These are phyloP conservation scores for Hofmannophila pseudospretella DNA, from an alignment of 2,888 invertebrate species.

Conservation along the genomic window DNA sequence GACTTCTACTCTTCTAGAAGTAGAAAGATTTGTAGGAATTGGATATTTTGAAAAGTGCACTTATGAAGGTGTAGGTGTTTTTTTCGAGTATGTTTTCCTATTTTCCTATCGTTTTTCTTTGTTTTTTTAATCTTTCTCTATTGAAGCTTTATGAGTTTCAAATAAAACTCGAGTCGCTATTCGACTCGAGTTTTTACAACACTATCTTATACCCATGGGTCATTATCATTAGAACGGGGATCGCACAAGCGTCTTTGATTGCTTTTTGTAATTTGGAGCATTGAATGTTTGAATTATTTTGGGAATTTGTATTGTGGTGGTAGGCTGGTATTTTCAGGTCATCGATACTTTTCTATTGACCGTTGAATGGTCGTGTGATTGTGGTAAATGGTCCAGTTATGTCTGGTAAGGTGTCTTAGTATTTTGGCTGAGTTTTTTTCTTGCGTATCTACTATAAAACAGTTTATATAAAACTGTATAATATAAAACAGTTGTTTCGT, in stretches of 20 bases:
- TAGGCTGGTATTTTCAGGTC: constrained; percentile 32
- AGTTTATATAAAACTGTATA: neutral
- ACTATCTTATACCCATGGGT: constrained; percentile 40
- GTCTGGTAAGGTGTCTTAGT: neutral
- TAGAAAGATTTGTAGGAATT: too few species aligned
- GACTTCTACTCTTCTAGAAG: too few species aligned
- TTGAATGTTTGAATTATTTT: constrained; percentile 57
- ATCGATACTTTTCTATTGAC: constrained; percentile 20
- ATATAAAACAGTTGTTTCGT: too few species aligned
- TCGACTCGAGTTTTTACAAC: too few species aligned
- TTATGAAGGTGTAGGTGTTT: too few species aligned
- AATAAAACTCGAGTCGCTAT: too few species aligned
- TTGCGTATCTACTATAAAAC: neutral
- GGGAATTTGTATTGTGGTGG: constrained; percentile 51
- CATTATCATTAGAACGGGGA: constrained; percentile 53
- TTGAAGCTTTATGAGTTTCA: too few species aligned
- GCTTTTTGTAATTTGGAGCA: constrained; percentile 62
- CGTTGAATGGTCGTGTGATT: constrained; percentile 1
- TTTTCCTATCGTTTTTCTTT: too few species aligned
- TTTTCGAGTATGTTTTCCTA: too few species aligned
- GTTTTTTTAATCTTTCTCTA: too few species aligned
- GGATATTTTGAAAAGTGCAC: too few species aligned
- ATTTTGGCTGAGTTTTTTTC: neutral
- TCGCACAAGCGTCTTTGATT: constrained; percentile 58
- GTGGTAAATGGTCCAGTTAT: constrained; percentile 2